These are phyloP conservation scores for Centropus unirufus DNA, from an alignment of 2,113 vertebrate species.

Conservation along the genomic window DNA sequence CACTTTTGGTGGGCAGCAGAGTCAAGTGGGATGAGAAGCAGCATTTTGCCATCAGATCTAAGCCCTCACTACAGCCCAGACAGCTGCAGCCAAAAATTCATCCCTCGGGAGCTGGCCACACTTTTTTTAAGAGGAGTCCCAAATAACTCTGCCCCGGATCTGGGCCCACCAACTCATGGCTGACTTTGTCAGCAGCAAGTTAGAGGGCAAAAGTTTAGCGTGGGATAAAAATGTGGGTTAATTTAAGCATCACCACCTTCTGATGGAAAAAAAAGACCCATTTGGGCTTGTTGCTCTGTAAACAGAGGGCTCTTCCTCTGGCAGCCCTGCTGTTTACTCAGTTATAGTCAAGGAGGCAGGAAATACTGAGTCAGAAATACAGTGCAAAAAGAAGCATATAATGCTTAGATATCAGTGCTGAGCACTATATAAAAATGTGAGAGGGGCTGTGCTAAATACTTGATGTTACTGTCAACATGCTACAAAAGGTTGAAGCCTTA, in stretches of 20 bases:
- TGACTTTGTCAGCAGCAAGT: background rate
- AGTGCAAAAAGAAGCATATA: conserved; percentile 26
- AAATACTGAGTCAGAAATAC: conserved; percentile 71
- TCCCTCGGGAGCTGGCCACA: background rate
- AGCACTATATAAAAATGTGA: conserved; percentile 1
- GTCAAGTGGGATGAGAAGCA: background rate
- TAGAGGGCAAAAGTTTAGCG: conserved; percentile 5
- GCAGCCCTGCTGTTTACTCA: conserved; percentile 48
- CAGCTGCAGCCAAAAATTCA: background rate
- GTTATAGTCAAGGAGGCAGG: conserved; percentile 62
- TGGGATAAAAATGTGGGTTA: conserved; percentile 34
- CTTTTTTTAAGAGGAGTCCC: background rate
- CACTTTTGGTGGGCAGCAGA: background rate
- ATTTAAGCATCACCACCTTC: conserved; percentile 13
- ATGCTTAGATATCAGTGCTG: background rate
- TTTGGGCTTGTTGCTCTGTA: conserved; percentile 11
- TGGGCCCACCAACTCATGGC: background rate
- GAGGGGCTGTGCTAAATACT: conserved; percentile 28
- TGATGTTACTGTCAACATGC: conserved; percentile 13
- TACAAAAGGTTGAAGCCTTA: conserved; percentile 8
- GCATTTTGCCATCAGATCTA: background rate
- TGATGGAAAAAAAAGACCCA: background rate
- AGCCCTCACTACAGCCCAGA: background rate
- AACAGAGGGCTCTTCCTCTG: background rate
- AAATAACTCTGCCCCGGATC: background rate